Evolutionary conservation across 2,888 invertebrate species (phyloP).

Genomic region (Drosophila ezoana): DNA sequence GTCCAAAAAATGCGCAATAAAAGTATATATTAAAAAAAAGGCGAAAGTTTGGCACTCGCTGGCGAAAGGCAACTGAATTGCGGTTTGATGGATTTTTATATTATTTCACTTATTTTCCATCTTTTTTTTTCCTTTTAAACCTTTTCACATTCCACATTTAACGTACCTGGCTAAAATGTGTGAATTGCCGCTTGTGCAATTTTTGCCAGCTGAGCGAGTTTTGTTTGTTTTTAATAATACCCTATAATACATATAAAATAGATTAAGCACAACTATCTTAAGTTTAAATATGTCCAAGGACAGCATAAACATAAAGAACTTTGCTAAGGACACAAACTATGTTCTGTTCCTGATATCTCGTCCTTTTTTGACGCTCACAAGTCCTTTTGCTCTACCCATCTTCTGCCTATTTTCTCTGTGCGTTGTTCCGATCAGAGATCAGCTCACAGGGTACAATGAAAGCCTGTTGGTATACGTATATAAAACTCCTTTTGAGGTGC

Average conservation of each 20-base stretch:
- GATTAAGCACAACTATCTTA: no score
- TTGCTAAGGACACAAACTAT: no score
- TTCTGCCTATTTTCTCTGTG: no score
- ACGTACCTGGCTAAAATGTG: conserved; percentile 29
- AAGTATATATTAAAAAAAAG: conserved; percentile 39
- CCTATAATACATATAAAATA: background rate
- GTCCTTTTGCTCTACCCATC: no score
- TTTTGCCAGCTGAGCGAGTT: conserved; percentile 11
- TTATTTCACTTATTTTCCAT: conserved; percentile 34
- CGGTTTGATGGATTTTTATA: conserved; percentile 58
- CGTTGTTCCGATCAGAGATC: no score
- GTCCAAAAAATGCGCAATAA: conserved; percentile 55
- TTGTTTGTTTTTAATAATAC: conserved; percentile 15
- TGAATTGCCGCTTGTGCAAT: conserved; percentile 46
- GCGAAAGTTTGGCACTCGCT: conserved; percentile 38
- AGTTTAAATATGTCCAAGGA: no score
- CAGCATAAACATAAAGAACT: no score
- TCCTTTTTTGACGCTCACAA: no score
- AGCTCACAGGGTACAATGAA: no score
- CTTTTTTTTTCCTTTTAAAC: conserved; percentile 3
- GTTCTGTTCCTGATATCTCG: no score
- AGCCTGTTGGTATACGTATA: no score
- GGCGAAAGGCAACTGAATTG: conserved; percentile 60
- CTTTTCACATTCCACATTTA: conserved; percentile 13
- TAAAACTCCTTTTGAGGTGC: no score